phyloP scores from a whole-genome alignment of 2,113 vertebrate species.

The Aegithalos caudatus region DNA sequence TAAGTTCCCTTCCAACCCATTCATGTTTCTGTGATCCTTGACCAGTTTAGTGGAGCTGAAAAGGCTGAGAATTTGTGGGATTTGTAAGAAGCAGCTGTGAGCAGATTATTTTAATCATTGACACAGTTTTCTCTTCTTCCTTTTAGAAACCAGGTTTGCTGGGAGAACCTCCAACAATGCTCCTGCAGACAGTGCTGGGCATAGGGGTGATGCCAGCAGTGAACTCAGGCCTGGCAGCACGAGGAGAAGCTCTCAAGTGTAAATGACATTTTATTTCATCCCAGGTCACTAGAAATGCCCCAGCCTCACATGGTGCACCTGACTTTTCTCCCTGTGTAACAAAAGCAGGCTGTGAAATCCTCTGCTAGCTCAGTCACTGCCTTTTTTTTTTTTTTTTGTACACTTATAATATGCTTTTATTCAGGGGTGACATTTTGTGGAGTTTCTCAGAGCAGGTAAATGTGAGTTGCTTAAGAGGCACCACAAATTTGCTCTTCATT shows the following conservation, averaged over 20 bases:
- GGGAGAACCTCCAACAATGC: conserved; percentile 86
- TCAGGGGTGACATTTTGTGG: not conserved
- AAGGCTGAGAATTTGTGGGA: not conserved
- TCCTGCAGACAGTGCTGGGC: conserved; percentile 86
- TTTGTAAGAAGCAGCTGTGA: not conserved
- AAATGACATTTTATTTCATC: conserved; percentile 49
- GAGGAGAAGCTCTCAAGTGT: conserved; percentile 89
- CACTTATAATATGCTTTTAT: not conserved
- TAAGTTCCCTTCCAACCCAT: not conserved
- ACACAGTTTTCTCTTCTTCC: not conserved
- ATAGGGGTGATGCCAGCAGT: conserved; percentile 75
- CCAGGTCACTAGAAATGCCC: not conserved
- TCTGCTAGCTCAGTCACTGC: not conserved
- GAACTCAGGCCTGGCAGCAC: conserved; percentile 78
- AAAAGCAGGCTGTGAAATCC: not conserved
- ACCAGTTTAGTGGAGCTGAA: not conserved
- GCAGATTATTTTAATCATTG: not conserved
- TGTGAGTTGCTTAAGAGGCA: not conserved
- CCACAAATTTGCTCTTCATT: not conserved
- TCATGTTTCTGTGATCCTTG: not conserved
- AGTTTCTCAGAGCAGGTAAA: not conserved
- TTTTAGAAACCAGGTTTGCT: conserved; percentile 88
- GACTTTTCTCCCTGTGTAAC: not conserved
- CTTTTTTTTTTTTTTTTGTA: not conserved
- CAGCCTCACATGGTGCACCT: not conserved